Evolutionary conservation across 2,888 invertebrate species (phyloP), one percentile per base, ranked within the genome.

Genomic region (Dolomedes plantarius): DNA sequence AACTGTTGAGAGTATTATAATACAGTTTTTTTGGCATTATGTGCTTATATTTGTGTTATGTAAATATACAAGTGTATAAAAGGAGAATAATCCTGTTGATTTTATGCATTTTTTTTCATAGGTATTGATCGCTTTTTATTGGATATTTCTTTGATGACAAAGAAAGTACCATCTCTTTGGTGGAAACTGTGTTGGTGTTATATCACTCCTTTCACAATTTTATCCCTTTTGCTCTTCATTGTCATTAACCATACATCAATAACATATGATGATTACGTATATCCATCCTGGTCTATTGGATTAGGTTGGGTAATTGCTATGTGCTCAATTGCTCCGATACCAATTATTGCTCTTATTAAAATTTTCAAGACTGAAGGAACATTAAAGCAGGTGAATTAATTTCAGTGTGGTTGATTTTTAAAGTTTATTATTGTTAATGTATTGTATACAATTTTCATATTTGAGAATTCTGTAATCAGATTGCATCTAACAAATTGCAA

Each of bases 291-390:
- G 88, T 91, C 91, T 29, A 89, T 90, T 62, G 89, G 88, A 3
- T 56, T 91, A 31, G 91, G 91, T 1, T 90, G 91, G 91, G 65
- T 91, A 19, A 90, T 92, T n/a, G 90, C 90, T 11, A 81, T 90
- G 86, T 90, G 90, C 67, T 90, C 91, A 0, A 89, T 91, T 56
- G 39, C 90, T 13, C 89, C 90, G 31, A 91, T 92, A 75, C 90
- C 91, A 7, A 82, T 88, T 19, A 13, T 81, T 27, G 91, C 91
- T 86, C 31, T 91, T 9, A 89, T 89, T 77, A 76, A 89, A 32
- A 13, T 88, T 0, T 69, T 31, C 7, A 86, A 82, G 41, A 78
- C 88, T 19, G 71, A 83, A 75, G 88, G 88, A 31, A 79, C 56
- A 46, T 71, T 88, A 0, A 77, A 71, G 32, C 67, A 88, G 56